Evolutionary conservation across 1,140 invertebrate genomes (phyloP).

Genomic region (Euglossa dilemma): DNA sequence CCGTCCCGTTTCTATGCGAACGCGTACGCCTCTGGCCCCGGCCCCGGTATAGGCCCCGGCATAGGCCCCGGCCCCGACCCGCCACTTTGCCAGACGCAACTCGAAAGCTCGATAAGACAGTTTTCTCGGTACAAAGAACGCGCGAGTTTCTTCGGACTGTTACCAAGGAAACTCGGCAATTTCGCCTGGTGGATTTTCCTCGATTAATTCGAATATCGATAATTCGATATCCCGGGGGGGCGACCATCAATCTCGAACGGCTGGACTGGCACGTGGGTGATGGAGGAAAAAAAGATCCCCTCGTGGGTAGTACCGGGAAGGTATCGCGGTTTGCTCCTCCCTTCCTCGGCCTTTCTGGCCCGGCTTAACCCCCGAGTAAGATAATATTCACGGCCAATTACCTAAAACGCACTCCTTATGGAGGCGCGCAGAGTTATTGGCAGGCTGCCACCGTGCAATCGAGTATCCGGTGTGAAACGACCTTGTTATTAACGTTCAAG

Average conservation of each 20-base stretch:
- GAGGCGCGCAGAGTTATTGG: conserved; percentile 60
- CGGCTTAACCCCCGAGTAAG: conserved; percentile 61
- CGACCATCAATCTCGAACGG: conserved; percentile 42
- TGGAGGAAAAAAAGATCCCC: conserved; percentile 56
- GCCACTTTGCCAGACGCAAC: background rate
- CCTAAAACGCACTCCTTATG: conserved; percentile 72
- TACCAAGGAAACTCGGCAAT: background rate
- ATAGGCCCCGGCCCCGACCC: too few relatives aligned
- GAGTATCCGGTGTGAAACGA: conserved; percentile 68
- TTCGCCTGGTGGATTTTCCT: too few relatives aligned
- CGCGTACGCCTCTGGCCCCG: too few relatives aligned
- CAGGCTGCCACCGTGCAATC: conserved; percentile 67
- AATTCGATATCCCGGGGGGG: background rate
- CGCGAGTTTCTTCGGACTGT: background rate
- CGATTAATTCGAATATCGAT: background rate
- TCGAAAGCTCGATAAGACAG: background rate
- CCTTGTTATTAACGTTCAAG: conserved; percentile 72
- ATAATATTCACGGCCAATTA: conserved; percentile 75
- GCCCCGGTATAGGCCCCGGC: too few relatives aligned
- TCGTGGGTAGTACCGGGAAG: conserved; percentile 58
- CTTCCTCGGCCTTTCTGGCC: conserved; percentile 41
- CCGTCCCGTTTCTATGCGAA: background rate
- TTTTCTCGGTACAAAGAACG: background rate
- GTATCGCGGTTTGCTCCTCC: conserved; percentile 46
- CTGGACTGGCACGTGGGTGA: conserved; percentile 47